phyloP scores from a whole-genome alignment of 2,113 vertebrate genomes.

The Antennarius striatus region DNA sequence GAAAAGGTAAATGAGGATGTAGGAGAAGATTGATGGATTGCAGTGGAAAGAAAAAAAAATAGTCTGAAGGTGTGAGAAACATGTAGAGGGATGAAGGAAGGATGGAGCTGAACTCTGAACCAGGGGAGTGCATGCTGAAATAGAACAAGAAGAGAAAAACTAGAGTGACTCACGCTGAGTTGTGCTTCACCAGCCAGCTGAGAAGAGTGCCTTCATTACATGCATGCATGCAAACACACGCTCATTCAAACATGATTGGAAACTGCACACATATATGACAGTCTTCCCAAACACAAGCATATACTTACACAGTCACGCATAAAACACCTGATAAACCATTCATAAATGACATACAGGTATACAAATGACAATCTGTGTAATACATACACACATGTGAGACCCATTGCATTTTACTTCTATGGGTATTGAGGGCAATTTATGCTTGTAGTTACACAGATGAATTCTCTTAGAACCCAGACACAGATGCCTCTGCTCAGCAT shows the following conservation, averaged over 20 bases:
- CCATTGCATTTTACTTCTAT: slow-evolving; percentile 36
- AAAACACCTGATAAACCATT: slow-evolving; percentile 1
- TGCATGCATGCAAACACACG: background rate
- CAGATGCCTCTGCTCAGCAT: slow-evolving; percentile 33
- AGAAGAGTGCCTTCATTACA: slow-evolving; percentile 36
- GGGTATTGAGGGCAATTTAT: slow-evolving; percentile 34
- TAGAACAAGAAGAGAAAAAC: slow-evolving; percentile 51
- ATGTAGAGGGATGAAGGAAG: background rate
- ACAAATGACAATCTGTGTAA: background rate
- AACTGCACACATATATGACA: background rate
- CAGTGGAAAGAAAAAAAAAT: background rate
- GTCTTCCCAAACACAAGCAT: background rate
- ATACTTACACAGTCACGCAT: background rate
- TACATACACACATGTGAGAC: slow-evolving; percentile 13
- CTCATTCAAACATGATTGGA: background rate
- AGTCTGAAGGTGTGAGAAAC: slow-evolving; percentile 6
- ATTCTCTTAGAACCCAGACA: slow-evolving; percentile 41
- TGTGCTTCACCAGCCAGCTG: slow-evolving; percentile 42
- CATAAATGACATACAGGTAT: background rate
- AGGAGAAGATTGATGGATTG: slow-evolving; percentile 29
- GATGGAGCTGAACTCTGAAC: slow-evolving; percentile 66
- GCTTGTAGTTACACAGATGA: slow-evolving; percentile 23
- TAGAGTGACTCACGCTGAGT: slow-evolving; percentile 53
- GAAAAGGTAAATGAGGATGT: slow-evolving; percentile 16
- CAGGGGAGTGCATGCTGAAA: slow-evolving; percentile 41